Percentiles rank a stretch among this genome's conserved stretches.
Evolutionary conservation across 2,113 vertebrate genomes (phyloP).

Genomic region (Casuarius casuarius): DNA sequence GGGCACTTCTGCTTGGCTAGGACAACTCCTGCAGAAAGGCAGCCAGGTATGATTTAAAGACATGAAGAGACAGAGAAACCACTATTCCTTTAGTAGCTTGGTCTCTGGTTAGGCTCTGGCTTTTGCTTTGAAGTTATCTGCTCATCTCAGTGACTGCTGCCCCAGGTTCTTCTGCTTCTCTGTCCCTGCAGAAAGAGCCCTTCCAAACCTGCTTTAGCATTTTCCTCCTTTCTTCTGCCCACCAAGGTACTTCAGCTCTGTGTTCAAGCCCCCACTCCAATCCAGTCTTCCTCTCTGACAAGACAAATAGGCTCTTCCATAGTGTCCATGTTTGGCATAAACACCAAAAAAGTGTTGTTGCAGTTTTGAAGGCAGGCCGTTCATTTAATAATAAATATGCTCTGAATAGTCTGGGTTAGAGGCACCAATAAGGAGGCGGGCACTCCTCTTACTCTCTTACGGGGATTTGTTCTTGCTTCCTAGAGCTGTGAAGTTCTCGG

Average conservation of each 20-base stretch:
- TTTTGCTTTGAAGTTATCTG: neutral
- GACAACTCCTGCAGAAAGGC: neutral
- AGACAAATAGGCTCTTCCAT: accelerated
- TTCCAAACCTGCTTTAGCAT: neutral
- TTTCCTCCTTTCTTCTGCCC: neutral
- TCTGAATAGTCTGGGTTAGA: neutral
- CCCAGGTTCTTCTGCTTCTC: neutral
- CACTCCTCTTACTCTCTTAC: neutral
- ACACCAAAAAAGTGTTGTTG: accelerated
- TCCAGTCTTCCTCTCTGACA: neutral
- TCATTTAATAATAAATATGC: neutral
- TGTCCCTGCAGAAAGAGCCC: neutral
- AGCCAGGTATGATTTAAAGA: neutral
- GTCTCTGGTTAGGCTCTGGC: neutral
- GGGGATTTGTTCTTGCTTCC: neutral
- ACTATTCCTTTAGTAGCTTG: neutral
- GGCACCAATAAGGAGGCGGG: neutral
- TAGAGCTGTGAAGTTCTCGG: constrained; percentile 98
- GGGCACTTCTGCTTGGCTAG: neutral
- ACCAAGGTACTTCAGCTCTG: neutral
- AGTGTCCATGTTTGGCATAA: neutral
- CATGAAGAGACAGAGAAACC: neutral
- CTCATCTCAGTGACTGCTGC: neutral
- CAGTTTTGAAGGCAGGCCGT: neutral
- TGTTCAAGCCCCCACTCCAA: neutral